Base-by-base conservation (phyloP, 2,113 vertebrate species). In the Mungos mungo region DNA sequence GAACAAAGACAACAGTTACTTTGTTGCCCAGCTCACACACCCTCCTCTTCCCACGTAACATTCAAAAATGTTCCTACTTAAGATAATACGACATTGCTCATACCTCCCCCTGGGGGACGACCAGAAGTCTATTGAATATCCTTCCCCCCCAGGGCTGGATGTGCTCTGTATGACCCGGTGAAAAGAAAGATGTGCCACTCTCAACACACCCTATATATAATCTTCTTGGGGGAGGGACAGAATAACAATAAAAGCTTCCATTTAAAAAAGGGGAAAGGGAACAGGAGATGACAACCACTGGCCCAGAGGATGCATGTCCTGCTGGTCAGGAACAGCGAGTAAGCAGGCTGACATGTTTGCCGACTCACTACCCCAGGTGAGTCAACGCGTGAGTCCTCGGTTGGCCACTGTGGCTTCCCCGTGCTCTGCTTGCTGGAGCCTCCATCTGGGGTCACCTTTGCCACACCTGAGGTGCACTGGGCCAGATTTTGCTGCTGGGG, bases 181-280 rank as follows among this genome's bases (percentile, higher is more conserved):
- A 50, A 81, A 45, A 47, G 45, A 23, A 8, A 47, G 2, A 35
- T 6, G 11, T 85, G n/a, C 31, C 8, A 79, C 16, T 2, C 23
- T 9, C 68, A 25, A 0, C 54, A 29, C 15, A 23, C 79, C 38
- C 7, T 10, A 3, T 45, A 14, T 8, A 14, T 50, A 47, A 16
- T 18, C 29, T 3, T n/a, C 9, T 13, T 33, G 19, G n/a, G 18
- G 41, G 57, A 45, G 21, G 66, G 41, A 2, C 35, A 57, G 47
- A 33, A 47, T 72, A 81, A 27, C 41, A 52, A 66, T 57, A 63
- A 81, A 86, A 77, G 5, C 10, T 14, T 31, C 63, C 57, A 79
- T 50, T 94, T 92, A 14, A 38, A 66, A 88, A 54, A 38, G 54
- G n/a, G 60, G 50, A 57, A 97, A 86, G 33, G 47, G 41, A 68